phyloP scores from a whole-genome alignment of 1,140 invertebrate genomes.

The Sinonovacula constricta region DNA sequence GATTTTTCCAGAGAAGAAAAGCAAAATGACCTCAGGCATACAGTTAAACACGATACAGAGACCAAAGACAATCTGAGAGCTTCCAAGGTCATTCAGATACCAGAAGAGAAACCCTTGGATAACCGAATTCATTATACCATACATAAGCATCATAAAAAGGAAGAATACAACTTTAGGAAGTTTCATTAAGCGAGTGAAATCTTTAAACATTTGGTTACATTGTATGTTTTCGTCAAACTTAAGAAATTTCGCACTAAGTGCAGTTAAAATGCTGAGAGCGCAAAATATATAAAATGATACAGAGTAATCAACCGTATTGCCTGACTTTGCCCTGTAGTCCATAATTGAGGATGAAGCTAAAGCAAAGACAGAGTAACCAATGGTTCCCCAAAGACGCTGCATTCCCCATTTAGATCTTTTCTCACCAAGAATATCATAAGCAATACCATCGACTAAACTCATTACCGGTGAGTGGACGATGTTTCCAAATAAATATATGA shows the following conservation, averaged over 20 bases:
- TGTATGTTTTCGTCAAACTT: constrained; percentile 54
- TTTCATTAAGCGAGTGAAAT: constrained; percentile 56
- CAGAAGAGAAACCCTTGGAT: constrained; percentile 95
- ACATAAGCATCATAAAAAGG: constrained; percentile 88
- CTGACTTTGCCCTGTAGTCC: constrained; percentile 54
- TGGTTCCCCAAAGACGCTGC: constrained; percentile 63
- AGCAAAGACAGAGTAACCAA: constrained; percentile 64
- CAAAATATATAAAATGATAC: constrained; percentile 69
- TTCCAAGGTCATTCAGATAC: too few species aligned
- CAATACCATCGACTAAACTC: constrained; percentile 64
- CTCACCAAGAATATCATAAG: constrained; percentile 61
- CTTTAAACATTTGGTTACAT: too few species aligned
- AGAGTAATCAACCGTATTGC: constrained; percentile 57
- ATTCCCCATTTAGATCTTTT: constrained; percentile 53
- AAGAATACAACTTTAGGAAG: constrained; percentile 71
- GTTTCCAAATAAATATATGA: constrained; percentile 58
- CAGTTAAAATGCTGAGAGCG: constrained; percentile 53
- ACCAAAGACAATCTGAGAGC: too few species aligned
- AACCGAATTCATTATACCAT: constrained; percentile 90
- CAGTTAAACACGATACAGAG: too few species aligned
- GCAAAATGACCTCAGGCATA: too few species aligned
- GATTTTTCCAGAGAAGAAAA: too few species aligned
- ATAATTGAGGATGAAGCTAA: constrained; percentile 69
- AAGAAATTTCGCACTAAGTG: constrained; percentile 57
- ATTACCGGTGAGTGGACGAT: constrained; percentile 55